Evolutionary conservation across 2,888 invertebrate species (phyloP), one percentile per base, ranked within the genome.

Genomic region (Cryptus viduatorius): DNA sequence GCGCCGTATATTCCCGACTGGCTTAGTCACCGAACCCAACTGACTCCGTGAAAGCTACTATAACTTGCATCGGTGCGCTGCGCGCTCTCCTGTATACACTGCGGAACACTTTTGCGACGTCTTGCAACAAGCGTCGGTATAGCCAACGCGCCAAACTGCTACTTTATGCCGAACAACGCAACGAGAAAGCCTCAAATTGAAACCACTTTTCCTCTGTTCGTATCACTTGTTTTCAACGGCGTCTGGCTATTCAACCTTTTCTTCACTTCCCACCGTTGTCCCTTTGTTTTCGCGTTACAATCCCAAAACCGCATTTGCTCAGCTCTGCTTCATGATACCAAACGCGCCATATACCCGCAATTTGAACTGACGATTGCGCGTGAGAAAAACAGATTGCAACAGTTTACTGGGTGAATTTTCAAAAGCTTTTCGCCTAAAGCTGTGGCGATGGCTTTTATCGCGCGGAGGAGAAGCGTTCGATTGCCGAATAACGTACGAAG

Each of bases 11-110:
- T 82, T 84, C 79, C 79, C 82, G 84, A 80, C 82, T 85, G 90
- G 90, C 91, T 92, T 92, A 92, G 92, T 92, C 92, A 92, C 90
- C 88, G 91, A 84, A 78, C 78, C 3, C 89, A 87, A 89, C 90
- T 89, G 90, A 90, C 84, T 84, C 82, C 73, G 72, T 84, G 65
- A 53, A 73, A 67, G 84, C 77, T 64, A 69, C 78, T 82, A 79
- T 82, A 84, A 61, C 65, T 61, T 65, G 82, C 75, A 69, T 64
- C 61, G 79, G 71, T 65, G 68, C 79, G 68, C 79, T 72, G 65
- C 75, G 69, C 76, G 59, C 78, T 82, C 83, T 85, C 76, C 78
- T 82, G 82, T 83, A 86, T 83, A 68, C 76, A 82, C 84, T 31
- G 69, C 71, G 59, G 82, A 80, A 79, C 76, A 82, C 86, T 84